Evolutionary conservation across 2,797 vertebrate species (phyloP).

Genomic region (Coluber constrictor): DNA sequence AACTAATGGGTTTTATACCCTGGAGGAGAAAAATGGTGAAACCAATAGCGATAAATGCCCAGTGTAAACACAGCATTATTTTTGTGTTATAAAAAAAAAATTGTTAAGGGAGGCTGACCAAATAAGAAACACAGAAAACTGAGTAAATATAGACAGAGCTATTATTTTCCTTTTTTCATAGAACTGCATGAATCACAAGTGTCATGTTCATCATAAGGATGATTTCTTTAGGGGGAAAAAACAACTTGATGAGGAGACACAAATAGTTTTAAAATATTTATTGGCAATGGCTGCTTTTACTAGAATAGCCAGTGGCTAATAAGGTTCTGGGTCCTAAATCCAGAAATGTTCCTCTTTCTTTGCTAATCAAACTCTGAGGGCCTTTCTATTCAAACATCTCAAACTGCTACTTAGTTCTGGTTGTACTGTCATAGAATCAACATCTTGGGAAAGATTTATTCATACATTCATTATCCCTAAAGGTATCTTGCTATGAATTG

Average conservation of each 20-base stretch:
- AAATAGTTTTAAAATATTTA: conserved; percentile 28
- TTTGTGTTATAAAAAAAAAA: conserved; percentile 44
- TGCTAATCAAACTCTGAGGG: background rate
- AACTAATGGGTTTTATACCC: conserved; percentile 39
- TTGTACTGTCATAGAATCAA: background rate
- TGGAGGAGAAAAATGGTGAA: conserved; percentile 39
- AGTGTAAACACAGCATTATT: conserved; percentile 52
- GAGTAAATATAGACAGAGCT: conserved; percentile 61
- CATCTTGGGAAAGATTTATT: background rate
- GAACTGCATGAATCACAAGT: conserved; percentile 61
- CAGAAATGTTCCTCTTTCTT: background rate
- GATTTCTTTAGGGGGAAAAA: conserved; percentile 60
- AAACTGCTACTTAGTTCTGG: background rate
- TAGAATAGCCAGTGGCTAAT: background rate
- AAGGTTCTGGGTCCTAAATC: background rate
- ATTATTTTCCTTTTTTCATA: conserved; percentile 56
- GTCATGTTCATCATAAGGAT: conserved; percentile 64
- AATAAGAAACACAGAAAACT: conserved; percentile 56
- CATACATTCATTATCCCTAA: background rate
- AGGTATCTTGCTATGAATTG: background rate
- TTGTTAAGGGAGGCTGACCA: conserved; percentile 44
- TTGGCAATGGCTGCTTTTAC: background rate
- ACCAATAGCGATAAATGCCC: conserved; percentile 44
- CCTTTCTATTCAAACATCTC: background rate
- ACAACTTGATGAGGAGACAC: conserved; percentile 51